These are phyloP conservation scores for Chloropsis cyanopogon DNA, from an alignment of 2,113 vertebrate genomes.

Conservation along the genomic window DNA sequence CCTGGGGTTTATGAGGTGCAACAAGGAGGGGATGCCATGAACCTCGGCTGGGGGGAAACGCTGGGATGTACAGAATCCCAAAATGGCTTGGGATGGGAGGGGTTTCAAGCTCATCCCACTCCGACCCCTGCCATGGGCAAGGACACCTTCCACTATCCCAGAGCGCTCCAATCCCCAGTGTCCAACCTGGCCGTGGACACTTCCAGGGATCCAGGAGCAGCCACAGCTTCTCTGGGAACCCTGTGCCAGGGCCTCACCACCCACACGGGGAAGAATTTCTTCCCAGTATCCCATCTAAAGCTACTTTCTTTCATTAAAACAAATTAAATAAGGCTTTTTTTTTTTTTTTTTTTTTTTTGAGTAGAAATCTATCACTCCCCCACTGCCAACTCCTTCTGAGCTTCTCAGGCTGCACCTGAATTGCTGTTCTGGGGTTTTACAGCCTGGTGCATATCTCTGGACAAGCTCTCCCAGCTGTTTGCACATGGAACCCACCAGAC, in stretches of 20 bases:
- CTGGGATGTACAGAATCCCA: background rate
- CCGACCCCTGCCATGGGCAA: background rate
- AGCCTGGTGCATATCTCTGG: background rate
- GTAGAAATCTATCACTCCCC: background rate
- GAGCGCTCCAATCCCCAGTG: accelerated
- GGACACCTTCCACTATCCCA: background rate
- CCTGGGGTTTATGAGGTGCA: background rate
- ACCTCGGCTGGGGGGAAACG: accelerated
- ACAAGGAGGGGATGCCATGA: background rate
- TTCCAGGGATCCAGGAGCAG: background rate
- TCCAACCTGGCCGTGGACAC: background rate
- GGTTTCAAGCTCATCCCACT: background rate
- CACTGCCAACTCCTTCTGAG: background rate
- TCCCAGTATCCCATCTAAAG: background rate
- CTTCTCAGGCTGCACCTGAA: background rate
- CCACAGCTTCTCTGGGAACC: background rate
- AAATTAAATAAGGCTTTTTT: background rate
- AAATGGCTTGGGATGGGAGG: background rate
- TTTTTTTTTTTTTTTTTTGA: background rate
- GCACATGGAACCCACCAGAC: background rate
- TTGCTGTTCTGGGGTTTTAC: background rate
- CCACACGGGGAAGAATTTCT: background rate
- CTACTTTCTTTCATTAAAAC: background rate
- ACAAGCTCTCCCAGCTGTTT: background rate
- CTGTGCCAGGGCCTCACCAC: background rate